A percentile compares a stretch with the other conserved stretches of the same genome.
Conservation (phyloP, 2,113 vertebrate genomes). For the Micromys minutus region DNA sequence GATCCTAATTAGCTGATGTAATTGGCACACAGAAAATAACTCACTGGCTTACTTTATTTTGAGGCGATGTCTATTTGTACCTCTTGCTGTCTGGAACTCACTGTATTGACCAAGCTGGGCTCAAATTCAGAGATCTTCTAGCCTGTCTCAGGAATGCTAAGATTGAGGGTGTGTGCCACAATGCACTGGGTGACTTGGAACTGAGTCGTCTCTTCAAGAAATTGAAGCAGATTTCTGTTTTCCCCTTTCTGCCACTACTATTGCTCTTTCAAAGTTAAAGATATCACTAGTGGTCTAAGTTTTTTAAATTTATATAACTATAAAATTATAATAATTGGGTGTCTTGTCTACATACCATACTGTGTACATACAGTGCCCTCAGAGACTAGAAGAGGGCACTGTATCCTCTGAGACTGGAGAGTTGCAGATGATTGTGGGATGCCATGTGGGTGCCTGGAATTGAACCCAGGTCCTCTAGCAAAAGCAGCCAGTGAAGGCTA, state of each 20-base stretch:
- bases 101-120: not conserved
- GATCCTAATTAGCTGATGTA: not conserved
- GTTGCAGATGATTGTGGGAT: not conserved
- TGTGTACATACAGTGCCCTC: not conserved
- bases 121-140: not conserved
- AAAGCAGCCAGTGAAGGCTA: not conserved
- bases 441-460: not conserved
- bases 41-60: not conserved
- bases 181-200: not conserved
- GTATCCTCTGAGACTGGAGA: not conserved
- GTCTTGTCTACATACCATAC: not conserved
- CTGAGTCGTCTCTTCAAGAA: not conserved
- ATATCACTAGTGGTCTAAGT: not conserved
- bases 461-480: not conserved
- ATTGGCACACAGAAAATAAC: slow-evolving; percentile 42
- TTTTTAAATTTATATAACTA: not conserved
- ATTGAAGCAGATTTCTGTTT: not conserved
- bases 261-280: not conserved
- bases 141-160: not conserved
- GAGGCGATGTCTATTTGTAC: not conserved
- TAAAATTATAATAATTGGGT: too few species aligned
- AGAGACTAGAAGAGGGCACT: not conserved
- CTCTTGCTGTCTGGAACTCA: not conserved
- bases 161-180: not conserved
- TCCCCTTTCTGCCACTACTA: not conserved